These are phyloP conservation scores for Lacerta viridis DNA, from an alignment of 2,797 vertebrate genomes.

Conservation along the genomic window DNA sequence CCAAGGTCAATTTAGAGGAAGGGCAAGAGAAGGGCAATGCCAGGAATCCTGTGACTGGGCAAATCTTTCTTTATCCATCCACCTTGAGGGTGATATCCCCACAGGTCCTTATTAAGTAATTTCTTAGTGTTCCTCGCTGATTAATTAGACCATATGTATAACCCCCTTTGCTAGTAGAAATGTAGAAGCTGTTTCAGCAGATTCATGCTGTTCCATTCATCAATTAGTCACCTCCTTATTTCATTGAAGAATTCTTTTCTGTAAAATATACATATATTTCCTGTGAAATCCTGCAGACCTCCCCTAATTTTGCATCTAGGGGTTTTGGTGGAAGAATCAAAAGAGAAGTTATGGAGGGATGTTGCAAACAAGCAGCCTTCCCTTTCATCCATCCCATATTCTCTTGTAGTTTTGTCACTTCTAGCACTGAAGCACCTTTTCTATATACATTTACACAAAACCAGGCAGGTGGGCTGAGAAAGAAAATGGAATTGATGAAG, in stretches of 20 bases:
- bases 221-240: background rate
- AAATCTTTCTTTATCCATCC: background rate
- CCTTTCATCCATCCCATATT: background rate
- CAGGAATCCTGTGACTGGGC: background rate
- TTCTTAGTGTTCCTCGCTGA: background rate
- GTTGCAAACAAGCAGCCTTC: background rate
- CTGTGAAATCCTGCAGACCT: background rate
- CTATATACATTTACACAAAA: background rate
- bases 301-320: background rate
- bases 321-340: background rate
- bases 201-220: background rate
- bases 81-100: background rate
- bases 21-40: background rate
- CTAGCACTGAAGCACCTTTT: background rate
- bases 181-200: background rate
- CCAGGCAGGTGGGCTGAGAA: background rate
- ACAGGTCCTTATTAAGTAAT: background rate
- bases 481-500: background rate
- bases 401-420: background rate
- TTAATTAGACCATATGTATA: background rate
- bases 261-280: constrained; percentile 5
- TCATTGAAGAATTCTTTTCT: background rate
- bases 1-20: background rate
- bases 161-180: constrained; percentile 3
- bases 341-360: background rate